A percentile compares a stretch with the other conserved stretches of the same genome.
Conservation (phyloP, 2,888 invertebrate genomes). For the Chromoteleia sp. region DNA sequence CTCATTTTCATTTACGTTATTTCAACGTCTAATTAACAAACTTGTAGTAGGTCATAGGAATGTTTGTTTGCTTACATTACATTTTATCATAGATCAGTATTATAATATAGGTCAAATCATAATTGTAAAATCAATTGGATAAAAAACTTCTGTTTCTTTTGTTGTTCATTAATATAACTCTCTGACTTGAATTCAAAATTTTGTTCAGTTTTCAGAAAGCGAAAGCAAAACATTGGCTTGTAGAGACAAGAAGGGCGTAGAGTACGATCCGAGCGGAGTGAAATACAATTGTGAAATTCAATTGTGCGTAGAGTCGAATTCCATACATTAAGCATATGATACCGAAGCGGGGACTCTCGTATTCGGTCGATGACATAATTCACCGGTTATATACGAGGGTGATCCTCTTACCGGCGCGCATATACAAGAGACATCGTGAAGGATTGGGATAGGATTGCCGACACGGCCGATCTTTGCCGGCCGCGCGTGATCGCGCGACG, state of each 20-base stretch:
- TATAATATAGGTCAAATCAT: too few species aligned
- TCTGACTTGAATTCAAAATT: too few species aligned
- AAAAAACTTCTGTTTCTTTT: too few species aligned
- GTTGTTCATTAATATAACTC: too few species aligned
- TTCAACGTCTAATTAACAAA: not conserved
- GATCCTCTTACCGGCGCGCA: constrained; percentile 77
- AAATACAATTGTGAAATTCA: constrained; percentile 57
- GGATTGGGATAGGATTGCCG: constrained; percentile 52
- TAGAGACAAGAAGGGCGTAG: not conserved
- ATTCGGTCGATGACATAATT: constrained; percentile 73
- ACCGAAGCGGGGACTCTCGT: constrained; percentile 36
- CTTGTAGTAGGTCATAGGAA: not conserved
- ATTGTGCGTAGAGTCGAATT: constrained; percentile 49
- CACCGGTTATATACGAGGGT: constrained; percentile 73
- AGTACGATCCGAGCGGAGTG: not conserved
- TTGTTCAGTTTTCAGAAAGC: too few species aligned
- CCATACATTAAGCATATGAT: constrained; percentile 59
- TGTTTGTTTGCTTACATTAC: too few species aligned
- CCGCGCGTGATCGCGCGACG: constrained; percentile 29
- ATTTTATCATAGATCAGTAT: too few species aligned
- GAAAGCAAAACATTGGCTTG: not conserved
- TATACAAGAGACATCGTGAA: constrained; percentile 58
- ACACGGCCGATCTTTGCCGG: constrained; percentile 56
- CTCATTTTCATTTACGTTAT: not conserved
- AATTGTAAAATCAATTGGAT: too few species aligned